Percentiles rank a stretch among this genome's conserved stretches.
Evolutionary conservation across 2,888 invertebrate genomes (phyloP).

Genomic region (Saturnia japonica): DNA sequence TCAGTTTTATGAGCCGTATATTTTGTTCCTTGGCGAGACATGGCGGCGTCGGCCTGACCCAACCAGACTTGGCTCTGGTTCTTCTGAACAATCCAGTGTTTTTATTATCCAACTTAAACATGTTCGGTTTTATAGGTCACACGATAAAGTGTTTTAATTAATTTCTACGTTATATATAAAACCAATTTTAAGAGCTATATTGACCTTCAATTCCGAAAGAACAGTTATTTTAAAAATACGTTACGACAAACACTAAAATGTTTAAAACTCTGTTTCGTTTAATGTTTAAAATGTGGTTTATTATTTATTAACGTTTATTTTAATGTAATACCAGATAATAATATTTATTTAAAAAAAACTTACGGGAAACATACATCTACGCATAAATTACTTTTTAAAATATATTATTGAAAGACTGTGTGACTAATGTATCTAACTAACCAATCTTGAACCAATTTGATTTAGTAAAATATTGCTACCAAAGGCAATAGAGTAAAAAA

Average conservation of each 20-base stretch:
- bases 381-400: background rate
- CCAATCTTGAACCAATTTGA: background rate
- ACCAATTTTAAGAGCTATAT: background rate
- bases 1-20: conserved; percentile 11
- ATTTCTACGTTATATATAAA: background rate
- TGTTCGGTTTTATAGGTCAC: conserved; percentile 15
- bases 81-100: conserved; percentile 19
- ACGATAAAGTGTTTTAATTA: conserved; percentile 1
- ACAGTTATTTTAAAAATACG: too few species aligned
- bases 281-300: background rate
- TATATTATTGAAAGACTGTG: background rate
- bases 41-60: conserved; percentile 39
- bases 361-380: too few species aligned
- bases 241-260: background rate
- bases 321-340: too few species aligned
- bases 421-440: background rate
- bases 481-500: background rate
- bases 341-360: background rate
- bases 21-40: conserved; percentile 39
- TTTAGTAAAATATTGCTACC: conserved; percentile 14
- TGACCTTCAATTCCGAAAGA: too few species aligned
- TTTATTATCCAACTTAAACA: conserved; percentile 19
- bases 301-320: too few species aligned
- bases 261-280: background rate
- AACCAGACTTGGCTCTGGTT: conserved; percentile 36